Percentiles rank a stretch among this genome's conserved stretches.
Evolutionary conservation across 2,797 vertebrate species (phyloP).

Genomic region (Eospalax fontanierii): DNA sequence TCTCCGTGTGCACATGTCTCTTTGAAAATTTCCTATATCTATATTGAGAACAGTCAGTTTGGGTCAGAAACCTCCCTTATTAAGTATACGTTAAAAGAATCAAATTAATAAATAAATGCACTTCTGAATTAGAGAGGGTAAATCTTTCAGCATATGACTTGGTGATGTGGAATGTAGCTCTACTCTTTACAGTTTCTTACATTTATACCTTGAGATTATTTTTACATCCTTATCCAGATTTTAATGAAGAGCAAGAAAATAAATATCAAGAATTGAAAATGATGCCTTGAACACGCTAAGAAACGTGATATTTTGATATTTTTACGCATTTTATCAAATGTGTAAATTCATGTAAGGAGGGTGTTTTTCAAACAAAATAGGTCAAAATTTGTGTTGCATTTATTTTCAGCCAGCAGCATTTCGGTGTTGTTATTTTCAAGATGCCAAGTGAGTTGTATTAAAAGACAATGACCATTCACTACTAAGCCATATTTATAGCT

Average conservation of each 20-base stretch:
- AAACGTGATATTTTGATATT: background rate
- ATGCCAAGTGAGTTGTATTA: background rate
- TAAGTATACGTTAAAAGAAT: background rate
- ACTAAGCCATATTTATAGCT: background rate
- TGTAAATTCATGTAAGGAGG: background rate
- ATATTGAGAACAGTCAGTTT: background rate
- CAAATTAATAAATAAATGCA: conserved; percentile 14
- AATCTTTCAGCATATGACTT: background rate
- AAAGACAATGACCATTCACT: background rate
- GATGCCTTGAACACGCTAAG: background rate
- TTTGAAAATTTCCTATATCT: background rate
- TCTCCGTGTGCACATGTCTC: background rate
- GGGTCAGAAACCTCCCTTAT: background rate
- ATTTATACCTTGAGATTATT: background rate
- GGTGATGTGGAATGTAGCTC: background rate
- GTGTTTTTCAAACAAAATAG: background rate
- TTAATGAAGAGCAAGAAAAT: conserved; percentile 14
- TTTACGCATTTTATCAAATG: conserved; percentile 27
- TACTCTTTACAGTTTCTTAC: background rate
- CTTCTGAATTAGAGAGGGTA: background rate
- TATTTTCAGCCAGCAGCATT: background rate
- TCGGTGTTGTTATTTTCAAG: background rate
- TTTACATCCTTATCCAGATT: background rate
- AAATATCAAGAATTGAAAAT: background rate
- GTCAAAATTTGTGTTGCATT: background rate